Conservation (phyloP, 2,113 vertebrate genomes). For the Phylloscopus whistleri region DNA sequence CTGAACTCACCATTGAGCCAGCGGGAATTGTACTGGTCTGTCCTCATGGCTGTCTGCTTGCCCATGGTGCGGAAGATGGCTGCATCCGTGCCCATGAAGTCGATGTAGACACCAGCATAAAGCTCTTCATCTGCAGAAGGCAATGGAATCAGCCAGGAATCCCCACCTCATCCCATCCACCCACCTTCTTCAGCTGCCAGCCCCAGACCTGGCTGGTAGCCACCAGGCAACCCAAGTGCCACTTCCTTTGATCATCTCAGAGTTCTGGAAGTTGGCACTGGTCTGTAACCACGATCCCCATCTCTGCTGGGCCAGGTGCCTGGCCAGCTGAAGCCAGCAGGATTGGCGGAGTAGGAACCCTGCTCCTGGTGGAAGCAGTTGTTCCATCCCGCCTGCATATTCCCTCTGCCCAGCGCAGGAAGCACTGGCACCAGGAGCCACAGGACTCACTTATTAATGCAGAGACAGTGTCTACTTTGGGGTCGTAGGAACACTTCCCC, state of each 20-base stretch:
- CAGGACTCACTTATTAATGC: conserved; percentile 92
- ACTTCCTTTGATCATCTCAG: background rate
- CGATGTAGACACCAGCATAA: conserved; percentile 95
- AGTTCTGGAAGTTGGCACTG: background rate
- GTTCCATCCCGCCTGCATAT: background rate
- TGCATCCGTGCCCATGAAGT: conserved; percentile 98
- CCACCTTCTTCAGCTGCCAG: background rate
- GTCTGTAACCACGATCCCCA: background rate
- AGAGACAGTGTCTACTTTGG: conserved; percentile 96
- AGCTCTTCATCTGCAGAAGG: conserved; percentile 91
- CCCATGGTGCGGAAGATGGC: conserved; percentile 97
- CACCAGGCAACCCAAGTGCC: background rate
- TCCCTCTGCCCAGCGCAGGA: background rate
- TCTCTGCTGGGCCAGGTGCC: background rate
- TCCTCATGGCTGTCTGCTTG: conserved; percentile 97
- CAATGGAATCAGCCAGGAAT: background rate
- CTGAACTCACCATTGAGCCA: conserved; percentile 90
- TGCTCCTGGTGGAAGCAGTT: background rate
- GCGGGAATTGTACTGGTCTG: conserved; percentile 98
- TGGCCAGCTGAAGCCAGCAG: background rate
- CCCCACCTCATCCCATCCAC: background rate
- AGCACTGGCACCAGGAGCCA: background rate
- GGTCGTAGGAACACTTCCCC: conserved; percentile 97
- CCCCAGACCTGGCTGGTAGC: accelerated
- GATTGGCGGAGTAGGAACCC: background rate